Evolutionary conservation across 1,140 invertebrate species (phyloP).

Genomic region (Augochlora pura): DNA sequence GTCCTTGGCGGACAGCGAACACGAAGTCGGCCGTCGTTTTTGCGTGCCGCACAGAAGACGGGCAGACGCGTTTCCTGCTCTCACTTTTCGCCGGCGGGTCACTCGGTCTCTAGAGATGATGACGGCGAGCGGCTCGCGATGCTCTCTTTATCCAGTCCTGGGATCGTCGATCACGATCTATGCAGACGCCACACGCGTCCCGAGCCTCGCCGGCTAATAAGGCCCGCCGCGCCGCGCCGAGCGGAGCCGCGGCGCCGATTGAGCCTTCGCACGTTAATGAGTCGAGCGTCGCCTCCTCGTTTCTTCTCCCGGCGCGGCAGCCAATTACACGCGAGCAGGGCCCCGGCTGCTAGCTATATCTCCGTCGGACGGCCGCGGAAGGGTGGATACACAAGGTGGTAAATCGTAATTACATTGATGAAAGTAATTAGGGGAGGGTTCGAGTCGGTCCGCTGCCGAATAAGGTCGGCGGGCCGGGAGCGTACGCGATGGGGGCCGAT

Average conservation of each 20-base stretch:
- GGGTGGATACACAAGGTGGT: not conserved
- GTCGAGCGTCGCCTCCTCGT: not conserved
- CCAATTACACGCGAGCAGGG: not conserved
- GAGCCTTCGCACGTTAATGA: not conserved
- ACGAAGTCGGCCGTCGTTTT: not conserved
- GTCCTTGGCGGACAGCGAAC: not conserved
- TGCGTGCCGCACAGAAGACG: not conserved
- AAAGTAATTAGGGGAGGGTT: not conserved
- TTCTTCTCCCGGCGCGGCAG: not conserved
- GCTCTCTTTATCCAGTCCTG: not conserved
- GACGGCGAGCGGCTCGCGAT: not conserved
- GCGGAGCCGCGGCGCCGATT: not conserved
- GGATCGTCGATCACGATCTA: constrained; percentile 7
- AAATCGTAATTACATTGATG: not conserved
- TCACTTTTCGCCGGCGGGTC: not conserved
- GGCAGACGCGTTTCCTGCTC: constrained; percentile 1
- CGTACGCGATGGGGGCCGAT: not conserved
- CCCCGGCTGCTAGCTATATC: too few relatives aligned
- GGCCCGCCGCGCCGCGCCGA: not conserved
- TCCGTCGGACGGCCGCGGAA: not conserved
- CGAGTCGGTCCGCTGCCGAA: not conserved
- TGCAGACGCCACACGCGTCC: not conserved
- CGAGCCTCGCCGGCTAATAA: not conserved
- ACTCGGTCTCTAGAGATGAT: not conserved
- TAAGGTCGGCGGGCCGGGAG: not conserved